Base-by-base conservation (phyloP, 2,888 invertebrate species). In the Plebejus argus region DNA sequence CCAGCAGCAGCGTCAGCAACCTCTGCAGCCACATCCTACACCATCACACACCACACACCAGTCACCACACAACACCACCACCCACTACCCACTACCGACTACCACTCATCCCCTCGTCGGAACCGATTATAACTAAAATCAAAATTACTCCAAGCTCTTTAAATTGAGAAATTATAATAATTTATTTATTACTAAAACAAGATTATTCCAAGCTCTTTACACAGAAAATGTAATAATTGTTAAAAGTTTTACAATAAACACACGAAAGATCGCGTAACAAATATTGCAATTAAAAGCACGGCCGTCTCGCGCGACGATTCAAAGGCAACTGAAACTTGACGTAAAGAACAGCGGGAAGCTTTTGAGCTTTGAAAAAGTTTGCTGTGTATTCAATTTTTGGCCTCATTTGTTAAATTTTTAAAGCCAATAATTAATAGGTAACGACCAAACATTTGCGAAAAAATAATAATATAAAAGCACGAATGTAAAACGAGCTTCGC, bases 11-110 rank as follows among this genome's bases (percentile, higher is more conserved):
- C 82, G 87, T 77, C 81, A 83, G 81, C 87, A 89, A 85, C 83
- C 84, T 83, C 85, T 87, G 89, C 84, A 84, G 83, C 90, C 88
- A 88, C 88, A 89, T 91, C 84, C 78, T 86, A 83, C 85, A 86
- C 84, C 88, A 89, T 88, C 84, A 87, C 86, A 79, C 78, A 79
- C 76, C 82, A 87, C 35, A 20, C 56, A 33, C 39, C 45, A 39
- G 6, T 6, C 6, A 35, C 61, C 71, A 56, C 70, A 39, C 70
- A 72, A 53, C 56, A 39, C n/a, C n/a, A n/a, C n/a, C 28, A 28
- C 28, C 28, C 28, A 28, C 28, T 28, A 28, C 2, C 39, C 35
- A 72, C 39, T 39, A 71, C 83, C 82, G 23, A 72, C 56, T 39
- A 71, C 83, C 82, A 86, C 82, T 80, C 80, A 81, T 78, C 49